These are phyloP conservation scores for Habropoda laboriosa DNA, from an alignment of 1,140 invertebrate species.

Conservation along the genomic window DNA sequence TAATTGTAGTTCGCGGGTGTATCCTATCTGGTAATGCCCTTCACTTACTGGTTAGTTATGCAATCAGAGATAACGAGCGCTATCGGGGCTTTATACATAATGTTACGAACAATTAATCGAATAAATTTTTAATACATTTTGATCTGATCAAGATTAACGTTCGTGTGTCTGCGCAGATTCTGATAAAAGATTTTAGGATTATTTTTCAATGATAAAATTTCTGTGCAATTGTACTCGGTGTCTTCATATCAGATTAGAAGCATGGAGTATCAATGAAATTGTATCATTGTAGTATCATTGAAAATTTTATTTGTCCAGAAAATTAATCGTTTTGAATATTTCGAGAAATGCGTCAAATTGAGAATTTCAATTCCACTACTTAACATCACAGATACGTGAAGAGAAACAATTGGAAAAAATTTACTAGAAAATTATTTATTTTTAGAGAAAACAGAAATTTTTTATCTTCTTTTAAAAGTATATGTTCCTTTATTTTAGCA, in stretches of 20 bases:
- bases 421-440: too few relatives aligned
- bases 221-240: too few relatives aligned
- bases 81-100: conserved; percentile 17
- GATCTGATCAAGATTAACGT: conserved; percentile 9
- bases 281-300: too few relatives aligned
- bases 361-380: too few relatives aligned
- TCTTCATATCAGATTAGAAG: too few relatives aligned
- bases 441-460: too few relatives aligned
- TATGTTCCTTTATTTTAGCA: too few relatives aligned
- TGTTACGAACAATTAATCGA: conserved; percentile 47
- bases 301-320: neutral
- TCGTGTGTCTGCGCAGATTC: neutral
- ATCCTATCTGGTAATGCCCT: conserved; percentile 35
- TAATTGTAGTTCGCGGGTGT: conserved; percentile 34
- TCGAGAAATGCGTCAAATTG: too few relatives aligned
- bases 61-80: conserved; percentile 52
- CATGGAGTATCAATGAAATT: too few relatives aligned
- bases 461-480: too few relatives aligned
- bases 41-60: conserved; percentile 37
- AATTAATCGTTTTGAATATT: neutral
- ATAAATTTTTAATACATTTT: neutral
- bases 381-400: too few relatives aligned
- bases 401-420: too few relatives aligned
- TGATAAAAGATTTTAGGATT: neutral
- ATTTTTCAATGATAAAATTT: neutral